Conservation (phyloP, 2,888 invertebrate species). For the Aethes cnicana region DNA sequence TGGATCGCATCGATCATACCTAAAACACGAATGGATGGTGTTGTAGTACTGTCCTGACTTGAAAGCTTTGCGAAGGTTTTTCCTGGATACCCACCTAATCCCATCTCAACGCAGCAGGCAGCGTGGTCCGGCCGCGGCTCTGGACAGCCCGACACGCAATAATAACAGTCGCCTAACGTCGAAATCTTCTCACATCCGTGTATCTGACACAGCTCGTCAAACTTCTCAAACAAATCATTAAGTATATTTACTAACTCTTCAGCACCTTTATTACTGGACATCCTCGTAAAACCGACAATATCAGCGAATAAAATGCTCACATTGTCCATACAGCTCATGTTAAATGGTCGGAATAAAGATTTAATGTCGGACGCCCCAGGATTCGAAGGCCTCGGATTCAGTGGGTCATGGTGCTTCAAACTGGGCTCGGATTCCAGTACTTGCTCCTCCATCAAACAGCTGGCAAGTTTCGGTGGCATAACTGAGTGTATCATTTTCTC, state of each 20-base stretch:
- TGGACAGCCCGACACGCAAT: slow-evolving; percentile 97
- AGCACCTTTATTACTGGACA: slow-evolving; percentile 98
- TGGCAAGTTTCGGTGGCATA: slow-evolving; percentile 97
- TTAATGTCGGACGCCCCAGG: slow-evolving; percentile 86
- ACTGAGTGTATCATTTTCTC: slow-evolving; percentile 99
- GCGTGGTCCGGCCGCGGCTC: slow-evolving; percentile 96
- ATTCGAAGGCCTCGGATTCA: slow-evolving; percentile 76
- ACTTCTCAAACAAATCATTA: slow-evolving; percentile 97
- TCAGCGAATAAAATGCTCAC: slow-evolving; percentile 98
- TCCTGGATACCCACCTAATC: slow-evolving; percentile 84
- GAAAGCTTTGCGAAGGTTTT: neutral
- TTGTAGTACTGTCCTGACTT: neutral
- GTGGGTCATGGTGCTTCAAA: slow-evolving; percentile 70
- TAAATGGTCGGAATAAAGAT: slow-evolving; percentile 95
- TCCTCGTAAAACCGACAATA: slow-evolving; percentile 98
- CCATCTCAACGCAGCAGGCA: slow-evolving; percentile 98
- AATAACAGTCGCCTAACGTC: slow-evolving; percentile 96
- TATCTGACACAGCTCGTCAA: slow-evolving; percentile 93
- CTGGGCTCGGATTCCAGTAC: slow-evolving; percentile 82
- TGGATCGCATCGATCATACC: slow-evolving; percentile 96
- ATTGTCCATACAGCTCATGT: slow-evolving; percentile 98
- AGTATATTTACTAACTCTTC: slow-evolving; percentile 97
- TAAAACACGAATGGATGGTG: slow-evolving; percentile 47
- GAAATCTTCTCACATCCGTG: slow-evolving; percentile 98
- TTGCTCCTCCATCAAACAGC: slow-evolving; percentile 91